Base-by-base conservation (phyloP, 2,888 invertebrate genomes). In the Nesidiocoris tenuis region DNA sequence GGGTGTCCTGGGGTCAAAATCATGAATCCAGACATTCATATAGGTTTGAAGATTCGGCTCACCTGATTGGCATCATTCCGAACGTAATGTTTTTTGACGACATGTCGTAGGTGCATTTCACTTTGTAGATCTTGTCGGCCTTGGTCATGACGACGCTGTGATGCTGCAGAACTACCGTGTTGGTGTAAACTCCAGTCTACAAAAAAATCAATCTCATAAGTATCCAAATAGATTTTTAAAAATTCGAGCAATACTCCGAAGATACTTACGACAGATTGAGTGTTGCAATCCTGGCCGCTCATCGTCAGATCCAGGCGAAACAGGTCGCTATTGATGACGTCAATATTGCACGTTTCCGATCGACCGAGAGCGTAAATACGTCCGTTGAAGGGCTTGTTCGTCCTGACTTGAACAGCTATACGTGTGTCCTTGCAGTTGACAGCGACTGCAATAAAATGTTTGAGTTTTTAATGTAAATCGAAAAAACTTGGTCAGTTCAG, bases 61-160 rank as follows among this genome's bases (percentile, higher is more conserved):
- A 72, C 72, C 93, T 91, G 85, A 96, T 95, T 79, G 96, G 96
- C 91, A 95, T 95, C 95, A 96, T 95, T 86, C 96, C 96, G 86
- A 96, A 96, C 54, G 96, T 95, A 81, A 96, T 95, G 85, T 96
- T 96, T 87, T 95, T 94, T 19, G 96, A 95, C 80, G 95, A 94
- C 92, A 96, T 96, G 84, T 96, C 96, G 84, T 96, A 96, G 3
- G 96, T 96, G 83, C 96, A 96, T 84, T 96, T 94, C 77, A 96
- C 95, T 86, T 95, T 96, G 88, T 96, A 96, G 83, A 96, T 95
- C 84, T 96, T 96, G 84, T 96, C 96, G 1, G 95, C 95, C 84
- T 96, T 96, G 75, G 96, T 96, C 94, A 96, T 95, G 54, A 96
- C 96, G 23, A 96, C 95, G 83, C 94, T 95, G 85, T 96, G 96